Evolutionary conservation across 2,113 vertebrate genomes (phyloP), one percentile per base, ranked within the genome.

Genomic region (Sarotherodon lohbergeri): DNA sequence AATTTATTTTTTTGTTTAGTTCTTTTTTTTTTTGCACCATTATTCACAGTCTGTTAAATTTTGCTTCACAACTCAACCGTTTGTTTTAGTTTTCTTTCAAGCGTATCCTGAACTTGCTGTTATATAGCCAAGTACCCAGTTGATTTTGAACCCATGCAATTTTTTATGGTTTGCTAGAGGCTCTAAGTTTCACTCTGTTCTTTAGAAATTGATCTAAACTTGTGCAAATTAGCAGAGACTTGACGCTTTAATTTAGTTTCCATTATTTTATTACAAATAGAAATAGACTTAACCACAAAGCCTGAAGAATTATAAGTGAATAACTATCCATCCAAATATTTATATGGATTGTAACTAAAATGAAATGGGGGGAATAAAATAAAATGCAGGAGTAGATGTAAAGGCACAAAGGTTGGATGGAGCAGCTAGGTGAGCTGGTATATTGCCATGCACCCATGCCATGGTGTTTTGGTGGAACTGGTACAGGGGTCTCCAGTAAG

Each of bases 401-500:
- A 84, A 85, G 52, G 32, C 83, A 79, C 27, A 88, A 50, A 85
- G 81, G 82, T 54, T 66, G 52, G 78, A 89, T 78, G 61, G 80
- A 90, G 83, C 59, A 84, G 82, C 24, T 56, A 81, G 86, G 87
- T 91, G 88, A 90, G 85, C 46, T 43, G 48, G 85, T 83, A 86
- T 81, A 80, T 85, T n/a, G 6, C 50, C 27, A 32, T 78, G 76
- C 61, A 81, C 52, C 78, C 85, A 80, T 91, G 88, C 89, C 92
- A 89, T 66, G 83, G 88, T 93, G 90, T 89, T 94, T 94, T 92
- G 90, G 88, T 88, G 34, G 89, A 94, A 90, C 81, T 85, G 43
- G 90, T 93, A 95, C 91, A 93, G 95, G 93, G 93, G 93, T 96
- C 95, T 95, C 95, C 95, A 96, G 95, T 96, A 96, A 96, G 94